Conservation (phyloP, 2,113 vertebrate species). For the Gallinago media region DNA sequence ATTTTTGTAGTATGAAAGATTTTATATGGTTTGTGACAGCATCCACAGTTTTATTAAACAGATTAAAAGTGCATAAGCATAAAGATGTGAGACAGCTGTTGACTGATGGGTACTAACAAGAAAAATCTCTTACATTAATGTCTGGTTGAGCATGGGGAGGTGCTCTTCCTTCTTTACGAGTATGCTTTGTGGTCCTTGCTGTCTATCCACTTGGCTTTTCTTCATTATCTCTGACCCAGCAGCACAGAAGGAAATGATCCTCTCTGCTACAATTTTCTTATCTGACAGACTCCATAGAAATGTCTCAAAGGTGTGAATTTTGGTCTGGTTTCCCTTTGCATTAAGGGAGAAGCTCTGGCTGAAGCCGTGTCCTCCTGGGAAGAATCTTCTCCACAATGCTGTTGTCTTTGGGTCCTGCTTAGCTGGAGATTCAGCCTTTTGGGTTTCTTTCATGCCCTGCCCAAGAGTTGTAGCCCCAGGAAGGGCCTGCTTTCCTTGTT, state of each 20-base stretch:
- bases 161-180: neutral
- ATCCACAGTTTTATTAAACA: neutral
- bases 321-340: neutral
- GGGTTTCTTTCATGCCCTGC: neutral
- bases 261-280: neutral
- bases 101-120: neutral
- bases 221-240: neutral
- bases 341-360: neutral
- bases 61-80: neutral
- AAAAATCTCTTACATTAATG: neutral
- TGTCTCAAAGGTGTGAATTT: neutral
- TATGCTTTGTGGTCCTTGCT: neutral
- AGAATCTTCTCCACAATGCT: neutral
- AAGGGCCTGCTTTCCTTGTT: neutral
- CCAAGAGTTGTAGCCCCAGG: neutral
- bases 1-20: neutral
- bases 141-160: neutral
- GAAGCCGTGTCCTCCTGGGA: neutral
- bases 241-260: neutral
- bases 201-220: neutral
- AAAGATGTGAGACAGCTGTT: neutral
- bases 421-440: neutral
- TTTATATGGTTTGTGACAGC: neutral
- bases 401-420: neutral
- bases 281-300: neutral